A percentile compares a stretch with the other conserved stretches of the same genome.
Evolutionary conservation across 2,113 vertebrate genomes (phyloP).

Genomic region (Halcyon malimbica): DNA sequence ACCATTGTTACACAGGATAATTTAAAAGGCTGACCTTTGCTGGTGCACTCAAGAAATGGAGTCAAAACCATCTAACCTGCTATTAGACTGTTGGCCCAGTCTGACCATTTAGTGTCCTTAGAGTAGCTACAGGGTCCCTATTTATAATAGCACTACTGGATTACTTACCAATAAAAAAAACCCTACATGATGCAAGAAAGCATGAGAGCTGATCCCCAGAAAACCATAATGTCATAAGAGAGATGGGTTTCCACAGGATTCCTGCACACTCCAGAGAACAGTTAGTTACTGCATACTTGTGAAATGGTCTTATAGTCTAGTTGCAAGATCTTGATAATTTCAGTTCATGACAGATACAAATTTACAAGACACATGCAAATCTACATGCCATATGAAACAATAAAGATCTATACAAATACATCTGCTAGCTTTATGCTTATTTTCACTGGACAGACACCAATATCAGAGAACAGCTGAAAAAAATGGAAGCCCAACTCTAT

Average conservation of each 20-base stretch:
- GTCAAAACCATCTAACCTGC: background rate
- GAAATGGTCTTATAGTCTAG: background rate
- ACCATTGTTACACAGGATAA: background rate
- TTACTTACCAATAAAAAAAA: background rate
- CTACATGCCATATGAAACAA: background rate
- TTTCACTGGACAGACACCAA: background rate
- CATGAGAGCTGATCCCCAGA: background rate
- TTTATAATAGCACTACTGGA: background rate
- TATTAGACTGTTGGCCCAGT: background rate
- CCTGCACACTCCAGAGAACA: background rate
- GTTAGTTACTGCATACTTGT: background rate
- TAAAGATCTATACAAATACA: background rate
- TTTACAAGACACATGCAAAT: background rate
- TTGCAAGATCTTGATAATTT: background rate
- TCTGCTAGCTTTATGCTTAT: background rate
- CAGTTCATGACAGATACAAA: background rate
- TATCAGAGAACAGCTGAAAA: background rate
- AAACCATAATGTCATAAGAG: background rate
- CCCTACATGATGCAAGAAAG: background rate
- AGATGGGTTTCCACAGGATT: background rate
- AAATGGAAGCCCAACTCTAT: background rate
- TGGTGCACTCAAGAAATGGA: background rate
- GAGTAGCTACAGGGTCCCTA: background rate
- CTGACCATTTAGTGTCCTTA: background rate
- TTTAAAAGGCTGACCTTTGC: background rate